Base-by-base conservation (phyloP, 2,113 vertebrate species). In the Neofelis nebulosa region DNA sequence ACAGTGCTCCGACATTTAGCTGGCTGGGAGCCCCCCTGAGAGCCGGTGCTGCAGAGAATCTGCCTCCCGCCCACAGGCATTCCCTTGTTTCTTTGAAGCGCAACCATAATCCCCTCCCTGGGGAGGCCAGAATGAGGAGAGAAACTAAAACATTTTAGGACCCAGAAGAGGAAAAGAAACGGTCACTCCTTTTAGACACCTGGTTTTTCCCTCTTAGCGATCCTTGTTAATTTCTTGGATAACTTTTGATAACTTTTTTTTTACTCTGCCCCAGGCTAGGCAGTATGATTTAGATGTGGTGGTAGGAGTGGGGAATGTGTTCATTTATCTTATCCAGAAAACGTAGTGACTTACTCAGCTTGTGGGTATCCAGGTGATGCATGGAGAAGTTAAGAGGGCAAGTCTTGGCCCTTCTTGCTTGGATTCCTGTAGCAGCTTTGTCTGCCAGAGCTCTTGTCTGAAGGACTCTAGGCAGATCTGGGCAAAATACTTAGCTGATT, bases 1-100 rank as follows among this genome's bases (percentile, higher is more conserved):
- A 96, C 97, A 95, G 98, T 52, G 98, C 98, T 98, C 98, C 98
- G 98, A 98, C 98, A 98, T 99, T 99, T 95, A 98, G 98, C 97
- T 97, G 93, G 81, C 98, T 91, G 92, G 98, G 97, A 48, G 50
- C 83, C 18, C 95, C 97, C 74, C 73, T 61, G 80, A 89, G 80
- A 92, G 91, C 81, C 93, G 68, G 74, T 83, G 48, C 78, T 29
- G 88, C 74, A 98, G 98, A 95, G 97, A 97, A 97, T 80, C 96
- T 84, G 92, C 66, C 94, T 94, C 89, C 96, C 38, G 97, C 98
- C 98, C 97, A 88, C 98, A 98, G 96, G 97, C 97, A 97, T 96
- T 55, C 96, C 96, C 98, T 98, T 98, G 98, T 98, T 98, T 96
- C 96, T 95, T 98, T 98, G 97, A 98, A 98, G 98, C 96, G 95